Conservation (phyloP, 2,113 vertebrate species). For the Gobio gobio region DNA sequence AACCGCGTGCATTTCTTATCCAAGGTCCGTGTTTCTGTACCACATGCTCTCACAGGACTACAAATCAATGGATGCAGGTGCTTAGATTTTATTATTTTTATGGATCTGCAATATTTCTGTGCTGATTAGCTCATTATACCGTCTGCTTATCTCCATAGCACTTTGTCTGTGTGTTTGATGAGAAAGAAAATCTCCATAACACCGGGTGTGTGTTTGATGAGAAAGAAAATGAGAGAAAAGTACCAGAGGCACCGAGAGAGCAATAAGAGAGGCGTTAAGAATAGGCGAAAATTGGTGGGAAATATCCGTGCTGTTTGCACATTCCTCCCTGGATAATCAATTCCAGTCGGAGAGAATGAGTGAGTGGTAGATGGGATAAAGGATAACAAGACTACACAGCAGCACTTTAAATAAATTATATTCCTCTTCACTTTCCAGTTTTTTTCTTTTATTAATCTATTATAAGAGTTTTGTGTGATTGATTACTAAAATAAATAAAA, state of each 20-base stretch:
- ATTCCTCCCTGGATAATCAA: slow-evolving; percentile 18
- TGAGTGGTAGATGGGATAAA: slow-evolving; percentile 17
- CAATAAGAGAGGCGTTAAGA: slow-evolving; percentile 28
- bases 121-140: slow-evolving; percentile 27
- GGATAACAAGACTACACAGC: slow-evolving; percentile 13
- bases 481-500: background rate
- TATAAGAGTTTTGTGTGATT: too few relatives aligned
- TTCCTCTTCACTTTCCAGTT: background rate
- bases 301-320: slow-evolving; percentile 30
- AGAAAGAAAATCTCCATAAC: slow-evolving; percentile 32
- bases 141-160: slow-evolving; percentile 10
- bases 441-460: background rate
- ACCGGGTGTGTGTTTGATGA: slow-evolving; percentile 10
- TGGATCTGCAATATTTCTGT: slow-evolving; percentile 32
- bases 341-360: slow-evolving; percentile 19
- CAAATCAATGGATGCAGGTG: slow-evolving; percentile 25
- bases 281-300: background rate
- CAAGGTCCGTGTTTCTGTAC: slow-evolving; percentile 6
- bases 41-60: background rate
- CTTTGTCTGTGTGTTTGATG: slow-evolving; percentile 18
- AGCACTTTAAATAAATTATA: slow-evolving; percentile 31
- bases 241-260: slow-evolving; percentile 1
- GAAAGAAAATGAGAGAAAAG: slow-evolving; percentile 26
- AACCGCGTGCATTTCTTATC: background rate
- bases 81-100: background rate